Evolutionary conservation across 2,888 invertebrate species (phyloP).

Genomic region (Clanis bilineata): DNA sequence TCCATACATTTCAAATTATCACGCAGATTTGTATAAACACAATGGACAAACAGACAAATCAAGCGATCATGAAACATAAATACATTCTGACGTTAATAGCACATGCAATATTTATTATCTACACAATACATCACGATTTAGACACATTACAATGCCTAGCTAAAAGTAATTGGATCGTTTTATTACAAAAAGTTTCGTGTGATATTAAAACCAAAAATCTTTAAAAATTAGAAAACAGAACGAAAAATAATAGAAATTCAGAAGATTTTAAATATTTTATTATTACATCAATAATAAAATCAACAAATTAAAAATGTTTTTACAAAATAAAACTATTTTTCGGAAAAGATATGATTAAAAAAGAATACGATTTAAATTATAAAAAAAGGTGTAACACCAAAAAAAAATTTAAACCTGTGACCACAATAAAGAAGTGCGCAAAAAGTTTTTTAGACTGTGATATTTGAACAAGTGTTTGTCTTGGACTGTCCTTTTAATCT

Average conservation of each 20-base stretch:
- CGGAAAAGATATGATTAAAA: too few species aligned
- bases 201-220: background rate
- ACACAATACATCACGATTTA: constrained; percentile 27
- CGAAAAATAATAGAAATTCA: too few species aligned
- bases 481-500: constrained; percentile 38
- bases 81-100: constrained; percentile 27
- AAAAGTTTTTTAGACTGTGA: background rate
- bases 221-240: too few species aligned
- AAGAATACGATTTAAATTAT: background rate
- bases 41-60: constrained; percentile 23
- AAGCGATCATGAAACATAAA: constrained; percentile 34
- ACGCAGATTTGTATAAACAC: background rate
- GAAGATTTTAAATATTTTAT: too few species aligned
- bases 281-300: too few species aligned
- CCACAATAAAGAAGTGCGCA: background rate
- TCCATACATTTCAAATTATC: background rate
- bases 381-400: background rate
- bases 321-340: too few species aligned
- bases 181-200: background rate
- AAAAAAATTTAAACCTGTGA: background rate
- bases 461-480: constrained; percentile 6
- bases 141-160: background rate
- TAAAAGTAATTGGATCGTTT: background rate
- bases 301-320: too few species aligned
- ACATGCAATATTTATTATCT: constrained; percentile 29